Base-by-base conservation (phyloP, 2,113 vertebrate species). In the Esox niger region DNA sequence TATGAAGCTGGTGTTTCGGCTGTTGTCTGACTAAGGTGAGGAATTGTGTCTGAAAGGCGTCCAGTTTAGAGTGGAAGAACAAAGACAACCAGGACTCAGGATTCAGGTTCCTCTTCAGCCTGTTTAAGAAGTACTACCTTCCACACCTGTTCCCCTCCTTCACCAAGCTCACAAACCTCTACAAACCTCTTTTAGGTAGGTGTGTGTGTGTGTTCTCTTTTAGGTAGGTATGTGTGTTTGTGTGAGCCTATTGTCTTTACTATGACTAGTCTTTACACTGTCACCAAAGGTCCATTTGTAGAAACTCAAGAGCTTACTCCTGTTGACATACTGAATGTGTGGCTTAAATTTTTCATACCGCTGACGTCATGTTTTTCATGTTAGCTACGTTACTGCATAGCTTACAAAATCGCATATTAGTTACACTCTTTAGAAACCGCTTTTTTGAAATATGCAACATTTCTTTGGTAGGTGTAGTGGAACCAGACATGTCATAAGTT, bases 121-220 rank as follows among this genome's bases (percentile, higher is more conserved):
- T 98, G 55, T 98, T 99, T 89, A 94, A 95, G 87, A 98, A 97
- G 84, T 99, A 97, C 92, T 99, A 99, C 81, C 94, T 99, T 88
- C 95, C 94, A 71, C 95, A 99, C 84, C 88, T 99, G 17, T 98
- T 99, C 84, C 96, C 97, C 23, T 93, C 95, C 33, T 99, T 98
- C 86, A 95, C 95, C 70, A 98, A 97, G 82, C 88, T 95, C 72
- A 98, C 96, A 73, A 98, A 98, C 84, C 92, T 98, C 80, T 99
- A 99, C 90, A 98, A 98, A 79, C 97, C 97, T 81, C 91, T 97
- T 77, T 92, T 99, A 72, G 97, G 97, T 99, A 88, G 92, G 94
- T 5, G 67, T 33, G 62, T 62, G 61, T 20, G 30, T 38, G 35
- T 38, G 35, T 1, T n/a, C n/a, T n/a, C n/a, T n/a, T 38, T 1